Evolutionary conservation across 2,888 invertebrate genomes (phyloP), one percentile per base, ranked within the genome.

Genomic region (Leptarthrus brevirostris): DNA sequence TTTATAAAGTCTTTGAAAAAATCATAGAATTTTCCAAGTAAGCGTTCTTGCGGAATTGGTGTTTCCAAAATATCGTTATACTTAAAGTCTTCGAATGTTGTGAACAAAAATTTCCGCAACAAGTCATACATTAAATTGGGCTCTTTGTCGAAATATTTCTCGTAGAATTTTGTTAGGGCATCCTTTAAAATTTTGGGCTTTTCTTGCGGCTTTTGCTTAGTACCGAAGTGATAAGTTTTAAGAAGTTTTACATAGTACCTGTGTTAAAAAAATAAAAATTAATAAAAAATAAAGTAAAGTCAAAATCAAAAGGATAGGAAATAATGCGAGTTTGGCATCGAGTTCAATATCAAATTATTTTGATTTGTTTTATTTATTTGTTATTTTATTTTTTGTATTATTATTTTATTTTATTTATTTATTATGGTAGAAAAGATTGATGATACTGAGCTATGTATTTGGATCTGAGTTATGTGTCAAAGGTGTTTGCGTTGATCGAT

Each of bases 1-100:
- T 64, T 64, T 44, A 44, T 36, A 14, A 66, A 74, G 36, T 74
- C 73, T 26, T 66, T 40, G 44, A 34, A 40, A 26, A 74, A 69
- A 2, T 74, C 54, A 24, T 54, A 74, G 10, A 44, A 20, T 12
- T 74, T 47, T 6, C 36, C 66, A 18, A 74, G 8, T 14, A 24
- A 26, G 8, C 18, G 10, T 12, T n/a, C 24, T n/a, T 12, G 2
- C 3, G 20, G 14, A 1, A 66, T 36, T 10, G 53, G 44, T 3
- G 20, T 22, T 36, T 36, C 14, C 4, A 64, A 8, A 22, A 10
- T 40, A n/a, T n/a, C 2, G n/a, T 64, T 24, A 18, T 34, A 10
- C 1, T 22, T n/a, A 8, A 64, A 64, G 22, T 64, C 44, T 22
- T 64, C 40, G 18, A 64, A 44, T 14, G 14, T 22, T 22, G 61